phyloP scores from a whole-genome alignment of 1,140 invertebrate genomes.

The Bactericera cockerelli region DNA sequence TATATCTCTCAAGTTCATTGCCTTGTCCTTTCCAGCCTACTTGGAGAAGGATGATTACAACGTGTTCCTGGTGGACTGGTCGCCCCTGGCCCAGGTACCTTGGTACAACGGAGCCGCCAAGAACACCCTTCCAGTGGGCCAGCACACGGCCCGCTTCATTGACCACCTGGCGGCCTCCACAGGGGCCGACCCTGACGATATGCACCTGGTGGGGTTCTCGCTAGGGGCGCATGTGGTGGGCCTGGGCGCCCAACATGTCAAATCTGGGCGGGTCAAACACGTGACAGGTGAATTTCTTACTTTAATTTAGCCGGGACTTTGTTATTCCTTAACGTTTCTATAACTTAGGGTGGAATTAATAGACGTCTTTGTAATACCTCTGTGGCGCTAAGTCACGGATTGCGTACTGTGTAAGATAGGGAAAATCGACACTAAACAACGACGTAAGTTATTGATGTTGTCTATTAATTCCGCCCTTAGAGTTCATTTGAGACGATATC shows the following conservation, averaged over 20 bases:
- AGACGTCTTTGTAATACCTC: too few relatives aligned
- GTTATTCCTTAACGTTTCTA: too few relatives aligned
- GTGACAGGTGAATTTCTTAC: conserved; percentile 27
- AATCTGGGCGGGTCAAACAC: conserved; percentile 26
- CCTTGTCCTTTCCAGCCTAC: conserved; percentile 32
- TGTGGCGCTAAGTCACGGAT: too few relatives aligned
- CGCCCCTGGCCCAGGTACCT: conserved; percentile 30
- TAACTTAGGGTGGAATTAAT: too few relatives aligned
- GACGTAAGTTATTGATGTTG: too few relatives aligned
- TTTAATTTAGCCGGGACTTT: background rate
- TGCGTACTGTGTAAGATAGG: too few relatives aligned
- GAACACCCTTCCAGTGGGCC: conserved; percentile 21
- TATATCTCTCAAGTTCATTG: too few relatives aligned
- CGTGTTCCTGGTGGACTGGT: conserved; percentile 49
- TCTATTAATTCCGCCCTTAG: too few relatives aligned
- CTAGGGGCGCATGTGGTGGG: conserved; percentile 27
- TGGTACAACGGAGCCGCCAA: conserved; percentile 23
- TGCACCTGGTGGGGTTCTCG: conserved; percentile 26
- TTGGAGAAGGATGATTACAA: conserved; percentile 37
- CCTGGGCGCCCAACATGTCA: conserved; percentile 26
- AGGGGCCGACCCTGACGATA: conserved; percentile 15
- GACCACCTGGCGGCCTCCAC: conserved; percentile 18
- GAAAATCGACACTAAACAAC: too few relatives aligned
- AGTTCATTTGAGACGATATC: too few relatives aligned
- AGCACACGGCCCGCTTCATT: conserved; percentile 21